Percentiles rank a stretch among this genome's conserved stretches.
phyloP scores from a whole-genome alignment of 1,140 invertebrate genomes.

The Medauroidea extradentata region DNA sequence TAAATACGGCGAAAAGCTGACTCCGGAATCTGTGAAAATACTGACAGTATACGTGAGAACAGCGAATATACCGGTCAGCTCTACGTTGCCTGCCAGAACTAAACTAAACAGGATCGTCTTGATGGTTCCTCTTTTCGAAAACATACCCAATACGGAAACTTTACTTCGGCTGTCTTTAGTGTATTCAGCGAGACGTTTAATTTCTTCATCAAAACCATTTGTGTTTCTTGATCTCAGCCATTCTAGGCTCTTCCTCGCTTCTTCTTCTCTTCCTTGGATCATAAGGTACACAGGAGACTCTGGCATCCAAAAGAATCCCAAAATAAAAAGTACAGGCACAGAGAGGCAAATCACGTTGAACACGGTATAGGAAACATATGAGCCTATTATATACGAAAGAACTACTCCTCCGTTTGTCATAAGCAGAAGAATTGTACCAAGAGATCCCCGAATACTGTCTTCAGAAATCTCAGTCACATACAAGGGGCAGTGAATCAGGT shows the following conservation, averaged over 20 bases:
- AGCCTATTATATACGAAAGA: slow-evolving; percentile 51
- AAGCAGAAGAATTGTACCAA: slow-evolving; percentile 50
- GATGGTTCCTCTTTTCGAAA: slow-evolving; percentile 48
- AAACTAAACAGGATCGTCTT: slow-evolving; percentile 45
- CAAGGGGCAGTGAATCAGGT: slow-evolving; percentile 44
- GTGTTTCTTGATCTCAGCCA: too few relatives aligned
- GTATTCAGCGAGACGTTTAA: too few relatives aligned
- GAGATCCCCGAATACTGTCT: slow-evolving; percentile 50
- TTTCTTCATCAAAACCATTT: too few relatives aligned
- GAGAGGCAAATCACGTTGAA: slow-evolving; percentile 43
- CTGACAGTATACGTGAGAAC: slow-evolving; percentile 50
- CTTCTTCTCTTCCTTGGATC: too few relatives aligned
- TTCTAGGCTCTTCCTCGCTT: too few relatives aligned
- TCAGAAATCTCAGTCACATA: too few relatives aligned
- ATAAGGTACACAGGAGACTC: too few relatives aligned
- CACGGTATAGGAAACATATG: slow-evolving; percentile 44
- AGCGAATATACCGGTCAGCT: slow-evolving; percentile 41
- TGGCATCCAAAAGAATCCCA: slow-evolving; percentile 47
- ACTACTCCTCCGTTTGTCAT: slow-evolving; percentile 54
- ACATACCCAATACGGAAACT: not conserved
- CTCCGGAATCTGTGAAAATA: slow-evolving; percentile 51
- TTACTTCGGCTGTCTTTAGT: too few relatives aligned
- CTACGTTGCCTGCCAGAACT: slow-evolving; percentile 41
- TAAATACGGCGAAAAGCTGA: slow-evolving; percentile 42
- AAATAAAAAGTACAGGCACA: slow-evolving; percentile 44